Base-by-base conservation (phyloP, 2,888 invertebrate genomes). In the Atrina japonica region DNA sequence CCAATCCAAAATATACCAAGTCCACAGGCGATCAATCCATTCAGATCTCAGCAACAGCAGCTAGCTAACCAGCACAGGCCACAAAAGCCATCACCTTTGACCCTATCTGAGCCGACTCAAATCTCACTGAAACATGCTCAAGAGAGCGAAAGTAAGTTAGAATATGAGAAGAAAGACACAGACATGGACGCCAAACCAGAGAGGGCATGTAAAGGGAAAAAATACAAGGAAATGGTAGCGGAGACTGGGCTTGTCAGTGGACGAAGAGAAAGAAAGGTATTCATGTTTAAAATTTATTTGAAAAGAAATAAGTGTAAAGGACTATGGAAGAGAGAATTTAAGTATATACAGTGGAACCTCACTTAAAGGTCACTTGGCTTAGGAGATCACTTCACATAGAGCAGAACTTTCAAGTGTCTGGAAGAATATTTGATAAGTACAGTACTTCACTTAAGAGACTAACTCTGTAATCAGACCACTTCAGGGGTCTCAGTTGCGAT, bases 171-270 rank as follows among this genome's bases (percentile, higher is more conserved):
- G 21, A 73, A 75, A 35, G 66, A 72, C 1, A n/a, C n/a, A n/a
- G 79, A 77, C 64, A 56, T 63, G 5, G 81, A 83, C 49, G 66
- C 61, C 7, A 79, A 76, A 58, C 82, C 76, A 43, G 84, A 85
- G 77, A 79, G 86, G 30, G 70, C 82, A 3, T 83, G 83, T 50
- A 87, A 86, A 66, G 85, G 86, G 25, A 83, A 84, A 68, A 70
- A 84, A 55, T 86, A 86, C 70, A 83, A 80, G 66, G 83, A 84
- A 61, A 75, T 84, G 27, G 79, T 84, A 14, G n/a, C n/a, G n/a
- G 83, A 82, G 55, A 81, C 77, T 75, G 81, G 83, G 41, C 58
- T 66, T 25, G 70, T 78, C 25, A 77, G 49, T 30, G 7, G 43
- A 45, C 49, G 75, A 40, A 77, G 74, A 64, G 78, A 78, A 30